A percentile compares a stretch with the other conserved stretches of the same genome.
These are phyloP conservation scores for Sebastiscus albofasciatus DNA, from an alignment of 2,797 vertebrate genomes.

Conservation along the genomic window DNA sequence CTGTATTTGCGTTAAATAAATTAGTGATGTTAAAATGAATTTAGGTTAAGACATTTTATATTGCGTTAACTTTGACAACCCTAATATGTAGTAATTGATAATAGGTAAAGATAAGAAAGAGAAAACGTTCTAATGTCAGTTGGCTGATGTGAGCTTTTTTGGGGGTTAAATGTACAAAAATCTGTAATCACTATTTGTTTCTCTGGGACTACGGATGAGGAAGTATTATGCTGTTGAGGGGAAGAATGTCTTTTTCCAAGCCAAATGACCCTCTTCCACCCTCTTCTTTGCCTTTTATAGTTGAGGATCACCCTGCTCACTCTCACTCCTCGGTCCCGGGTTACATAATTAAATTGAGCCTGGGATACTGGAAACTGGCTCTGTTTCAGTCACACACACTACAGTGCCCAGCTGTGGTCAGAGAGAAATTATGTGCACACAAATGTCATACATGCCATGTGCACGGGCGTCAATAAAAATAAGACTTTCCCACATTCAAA, in stretches of 20 bases:
- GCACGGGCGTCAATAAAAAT: neutral
- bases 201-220: conserved; percentile 22
- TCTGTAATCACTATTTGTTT: conserved; percentile 34
- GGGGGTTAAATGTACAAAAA: neutral
- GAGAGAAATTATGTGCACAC: neutral
- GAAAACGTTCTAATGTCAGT: neutral
- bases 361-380: conserved; percentile 59
- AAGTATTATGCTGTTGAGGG: conserved; percentile 17
- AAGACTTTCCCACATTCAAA: conserved; percentile 1
- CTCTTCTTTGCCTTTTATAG: conserved; percentile 76
- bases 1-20: too few species aligned
- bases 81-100: too few species aligned
- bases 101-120: neutral
- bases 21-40: too few species aligned
- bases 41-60: too few species aligned
- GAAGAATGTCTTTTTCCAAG: conserved; percentile 63
- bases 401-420: neutral
- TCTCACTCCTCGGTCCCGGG: conserved; percentile 24
- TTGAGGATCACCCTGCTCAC: conserved; percentile 53
- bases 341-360: conserved; percentile 65
- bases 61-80: too few species aligned
- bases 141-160: conserved; percentile 24
- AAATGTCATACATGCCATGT: neutral
- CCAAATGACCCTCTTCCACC: conserved; percentile 48
- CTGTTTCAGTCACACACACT: conserved; percentile 23